Percentiles rank a stretch among this genome's conserved stretches.
phyloP scores from a whole-genome alignment of 2,888 invertebrate genomes.

The Acrobasis consociella region DNA sequence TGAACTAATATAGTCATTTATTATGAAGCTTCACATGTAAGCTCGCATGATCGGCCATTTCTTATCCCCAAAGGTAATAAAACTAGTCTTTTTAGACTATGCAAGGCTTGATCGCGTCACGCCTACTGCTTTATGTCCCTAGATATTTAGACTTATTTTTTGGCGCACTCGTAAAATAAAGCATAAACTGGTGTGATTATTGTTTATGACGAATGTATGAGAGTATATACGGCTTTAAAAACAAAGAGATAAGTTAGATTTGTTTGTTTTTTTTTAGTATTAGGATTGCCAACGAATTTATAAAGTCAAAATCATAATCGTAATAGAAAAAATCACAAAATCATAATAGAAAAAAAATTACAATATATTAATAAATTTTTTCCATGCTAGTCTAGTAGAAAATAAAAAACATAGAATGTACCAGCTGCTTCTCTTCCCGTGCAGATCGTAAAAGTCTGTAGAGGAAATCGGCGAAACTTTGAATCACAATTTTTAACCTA shows the following conservation, averaged over 20 bases:
- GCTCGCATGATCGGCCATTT: background rate
- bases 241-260: background rate
- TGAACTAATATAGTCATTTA: no score
- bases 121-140: background rate
- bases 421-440: no score
- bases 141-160: background rate
- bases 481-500: no score
- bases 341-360: no score
- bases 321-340: no score
- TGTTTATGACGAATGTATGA: background rate
- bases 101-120: background rate
- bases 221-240: background rate
- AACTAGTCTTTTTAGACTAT: background rate
- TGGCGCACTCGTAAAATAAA: background rate
- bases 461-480: no score
- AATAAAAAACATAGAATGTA: no score
- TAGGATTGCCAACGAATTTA: no score
- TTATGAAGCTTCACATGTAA: background rate
- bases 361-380: no score
- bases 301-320: no score
- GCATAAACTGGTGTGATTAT: background rate
- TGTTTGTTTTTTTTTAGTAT: background rate
- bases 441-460: no score
- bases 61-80: background rate
- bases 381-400: no score